Evolutionary conservation across 2,113 vertebrate genomes (phyloP), one percentile per base, ranked within the genome.

Genomic region (Mustela nigripes): DNA sequence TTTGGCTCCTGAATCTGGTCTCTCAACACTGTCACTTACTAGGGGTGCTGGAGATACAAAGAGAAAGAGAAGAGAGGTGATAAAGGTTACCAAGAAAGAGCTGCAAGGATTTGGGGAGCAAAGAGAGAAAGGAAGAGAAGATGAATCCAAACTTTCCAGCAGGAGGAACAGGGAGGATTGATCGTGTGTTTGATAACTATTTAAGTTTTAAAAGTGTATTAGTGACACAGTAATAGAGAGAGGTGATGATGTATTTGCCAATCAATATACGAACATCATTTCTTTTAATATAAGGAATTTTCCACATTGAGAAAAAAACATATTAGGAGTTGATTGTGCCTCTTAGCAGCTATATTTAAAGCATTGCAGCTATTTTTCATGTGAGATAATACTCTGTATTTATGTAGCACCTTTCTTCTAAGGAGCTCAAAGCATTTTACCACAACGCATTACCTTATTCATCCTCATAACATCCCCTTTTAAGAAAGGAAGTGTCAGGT

Each of bases 391-490:
- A 80, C 85, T 96, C 91, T 91, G 71, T 96, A 97, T 98, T 94
- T 97, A 97, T 97, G 81, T 96, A 97, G 93, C 73, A 89, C 81
- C 79, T 93, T 97, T 97, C 95, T 98, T 95, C 73, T 83, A 93
- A 96, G 91, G 89, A 97, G 97, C 89, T 96, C 96, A 96, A 89
- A 94, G 97, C 96, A 94, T 97, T 98, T 98, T 93, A 93, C 97
- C 97, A 94, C 91, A 97, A 84, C 4, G 2, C 91, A 94, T 98
- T 98, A 97, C 89, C 95, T 97, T 98, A 98, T 97, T 98, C 96
- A 98, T 98, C 94, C 97, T 97, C 94, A 81, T 97, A 97, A 96
- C 96, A 97, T 93, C 82, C 60, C 95, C 94, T 97, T 97, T 98
- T 97, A 97, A 95, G 95, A 95, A 97, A 98, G 88, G 78, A 98